Evolutionary conservation across 2,888 invertebrate genomes (phyloP), one percentile per base, ranked within the genome.

Genomic region (Philaethria dido): DNA sequence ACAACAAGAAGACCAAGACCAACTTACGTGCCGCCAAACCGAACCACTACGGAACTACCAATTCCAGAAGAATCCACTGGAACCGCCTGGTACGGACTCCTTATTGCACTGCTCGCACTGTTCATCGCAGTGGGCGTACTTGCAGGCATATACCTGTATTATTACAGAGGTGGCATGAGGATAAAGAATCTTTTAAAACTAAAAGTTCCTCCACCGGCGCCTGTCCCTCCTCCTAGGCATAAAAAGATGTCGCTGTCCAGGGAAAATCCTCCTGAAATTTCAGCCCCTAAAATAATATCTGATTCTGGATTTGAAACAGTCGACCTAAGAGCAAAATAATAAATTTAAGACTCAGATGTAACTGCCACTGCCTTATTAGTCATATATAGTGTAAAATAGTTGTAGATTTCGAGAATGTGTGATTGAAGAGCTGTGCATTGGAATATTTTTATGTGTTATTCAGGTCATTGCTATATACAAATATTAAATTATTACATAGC

Each of bases 81-180:
- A 68, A 86, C 93, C 86, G 86, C 92, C 67, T 85, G 94, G 90
- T 88, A 94, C 78, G 92, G 93, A 59, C 78, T 94, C 74, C 76
- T 96, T 75, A 93, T 96, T 74, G 93, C 94, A n/a, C 85, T 95
- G 70, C 86, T 95, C 77, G 93, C 95, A 75, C 89, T 96, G 78
- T 93, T 96, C 85, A 90, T 95, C 78, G 94, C 95, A 54, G 83
- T 95, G 78, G 94, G 94, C 69, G 87, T 94, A 74, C 91, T 96
- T 80, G 94, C 94, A 71, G 93, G 94, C 69, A 91, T 96, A 77
- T 96, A 96, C 86, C 89, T 95, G 78, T 96, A 96, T 85, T 96
- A 95, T 82, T 96, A 96, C 91, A 95, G 95, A 85, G 94, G 95
- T 78, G 95, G 95, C 77, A 93, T 93, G 80, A 93, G 93, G 74